Percentiles rank a stretch among this genome's conserved stretches.
These are phyloP conservation scores for Drosophila punjabiensis DNA, from an alignment of 1,140 invertebrate species.

Conservation along the genomic window DNA sequence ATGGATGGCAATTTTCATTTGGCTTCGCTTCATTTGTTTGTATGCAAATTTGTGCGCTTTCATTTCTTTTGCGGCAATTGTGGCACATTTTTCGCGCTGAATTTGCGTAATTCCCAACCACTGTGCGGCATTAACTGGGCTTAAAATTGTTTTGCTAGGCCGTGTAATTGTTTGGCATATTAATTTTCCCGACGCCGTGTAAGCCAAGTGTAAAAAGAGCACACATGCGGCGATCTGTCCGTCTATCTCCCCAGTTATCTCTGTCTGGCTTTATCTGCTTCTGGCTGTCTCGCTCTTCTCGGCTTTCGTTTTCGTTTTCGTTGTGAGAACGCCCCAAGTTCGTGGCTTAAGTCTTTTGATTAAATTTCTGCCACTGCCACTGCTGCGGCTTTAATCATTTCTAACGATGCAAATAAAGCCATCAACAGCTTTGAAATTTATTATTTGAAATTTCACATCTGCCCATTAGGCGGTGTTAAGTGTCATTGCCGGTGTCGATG, in stretches of 20 bases:
- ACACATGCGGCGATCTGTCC: slow-evolving; percentile 55
- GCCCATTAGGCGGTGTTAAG: slow-evolving; percentile 65
- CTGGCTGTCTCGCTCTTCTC: slow-evolving; percentile 41
- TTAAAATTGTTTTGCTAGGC: slow-evolving; percentile 81
- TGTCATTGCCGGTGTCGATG: slow-evolving; percentile 63
- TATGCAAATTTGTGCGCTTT: slow-evolving; percentile 51
- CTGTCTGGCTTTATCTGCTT: slow-evolving; percentile 20
- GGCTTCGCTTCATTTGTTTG: slow-evolving; percentile 31
- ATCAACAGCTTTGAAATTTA: slow-evolving; percentile 53
- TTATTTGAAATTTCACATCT: slow-evolving; percentile 68
- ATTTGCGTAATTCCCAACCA: slow-evolving; percentile 41
- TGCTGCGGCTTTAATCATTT: slow-evolving; percentile 64
- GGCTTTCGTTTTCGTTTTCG: slow-evolving; percentile 79
- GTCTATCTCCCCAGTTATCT: slow-evolving; percentile 33
- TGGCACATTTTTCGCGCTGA: slow-evolving; percentile 23
- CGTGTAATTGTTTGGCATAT: slow-evolving; percentile 82
- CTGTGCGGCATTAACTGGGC: slow-evolving; percentile 78
- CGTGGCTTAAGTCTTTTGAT: slow-evolving; percentile 71
- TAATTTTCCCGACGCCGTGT: slow-evolving; percentile 76
- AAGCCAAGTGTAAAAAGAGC: slow-evolving; percentile 80
- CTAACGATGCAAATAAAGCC: slow-evolving; percentile 60
- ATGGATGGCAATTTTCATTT: slow-evolving; percentile 35
- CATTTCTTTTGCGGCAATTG: slow-evolving; percentile 16
- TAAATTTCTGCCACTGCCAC: slow-evolving; percentile 37
- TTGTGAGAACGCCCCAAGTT: slow-evolving; percentile 74